These are phyloP conservation scores for Cricetomys ansorgei DNA, from an alignment of 2,113 vertebrate genomes.

Conservation along the genomic window DNA sequence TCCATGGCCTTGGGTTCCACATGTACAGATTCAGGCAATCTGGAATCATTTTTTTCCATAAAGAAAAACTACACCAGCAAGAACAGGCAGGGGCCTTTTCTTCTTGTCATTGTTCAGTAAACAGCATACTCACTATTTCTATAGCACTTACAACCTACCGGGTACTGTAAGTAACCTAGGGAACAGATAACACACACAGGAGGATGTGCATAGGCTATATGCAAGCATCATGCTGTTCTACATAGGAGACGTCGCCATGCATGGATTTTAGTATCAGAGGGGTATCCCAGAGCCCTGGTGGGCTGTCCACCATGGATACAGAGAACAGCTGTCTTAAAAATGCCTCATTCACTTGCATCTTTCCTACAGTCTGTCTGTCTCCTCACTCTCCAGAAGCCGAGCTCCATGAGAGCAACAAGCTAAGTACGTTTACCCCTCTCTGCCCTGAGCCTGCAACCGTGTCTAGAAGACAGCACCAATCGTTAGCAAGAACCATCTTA, in stretches of 20 bases:
- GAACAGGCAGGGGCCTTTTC: background rate
- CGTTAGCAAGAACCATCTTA: background rate
- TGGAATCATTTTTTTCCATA: background rate
- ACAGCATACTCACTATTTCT: background rate
- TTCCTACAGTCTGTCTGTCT: background rate
- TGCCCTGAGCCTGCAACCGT: background rate
- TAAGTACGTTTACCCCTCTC: background rate
- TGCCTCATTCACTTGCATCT: background rate
- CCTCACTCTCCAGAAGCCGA: background rate
- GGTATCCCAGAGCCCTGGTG: background rate
- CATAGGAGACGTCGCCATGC: background rate
- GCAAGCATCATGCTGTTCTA: background rate
- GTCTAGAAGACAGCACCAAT: background rate
- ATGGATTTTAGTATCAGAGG: background rate
- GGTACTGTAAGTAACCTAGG: background rate
- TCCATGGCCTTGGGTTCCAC: background rate
- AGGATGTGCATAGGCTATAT: background rate
- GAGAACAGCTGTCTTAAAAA: background rate
- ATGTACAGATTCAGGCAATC: background rate
- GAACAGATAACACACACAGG: background rate
- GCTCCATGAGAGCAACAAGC: background rate
- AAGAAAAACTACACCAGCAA: background rate
- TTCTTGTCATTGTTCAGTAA: background rate
- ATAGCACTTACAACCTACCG: background rate
- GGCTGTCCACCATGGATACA: fast-evolving